Conservation (phyloP, 2,797 vertebrate species). For the Pitangus sulphuratus region DNA sequence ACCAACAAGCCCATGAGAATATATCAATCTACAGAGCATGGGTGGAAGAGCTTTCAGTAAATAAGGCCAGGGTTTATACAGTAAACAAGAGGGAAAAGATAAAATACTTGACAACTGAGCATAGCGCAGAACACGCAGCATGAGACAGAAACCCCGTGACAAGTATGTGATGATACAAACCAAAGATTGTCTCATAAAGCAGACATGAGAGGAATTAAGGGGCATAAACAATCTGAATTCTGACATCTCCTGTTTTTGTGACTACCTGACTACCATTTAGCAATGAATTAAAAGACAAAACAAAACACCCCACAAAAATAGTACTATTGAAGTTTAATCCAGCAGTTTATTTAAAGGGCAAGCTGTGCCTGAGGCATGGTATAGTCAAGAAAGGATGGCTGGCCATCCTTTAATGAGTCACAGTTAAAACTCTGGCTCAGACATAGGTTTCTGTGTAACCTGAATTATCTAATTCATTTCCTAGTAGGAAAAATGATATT, state of each 20-base stretch:
- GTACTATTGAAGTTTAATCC: neutral
- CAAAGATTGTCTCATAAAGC: neutral
- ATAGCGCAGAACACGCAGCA: rapidly evolving
- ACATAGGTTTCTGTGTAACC: neutral
- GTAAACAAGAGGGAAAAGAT: neutral
- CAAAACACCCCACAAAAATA: neutral
- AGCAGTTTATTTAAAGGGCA: neutral
- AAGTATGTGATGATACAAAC: neutral
- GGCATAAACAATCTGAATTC: neutral
- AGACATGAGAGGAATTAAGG: neutral
- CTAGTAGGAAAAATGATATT: neutral
- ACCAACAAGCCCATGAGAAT: neutral
- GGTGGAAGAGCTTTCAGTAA: neutral
- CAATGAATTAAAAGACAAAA: neutral
- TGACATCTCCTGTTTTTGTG: neutral
- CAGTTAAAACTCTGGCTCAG: neutral
- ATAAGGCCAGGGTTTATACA: neutral
- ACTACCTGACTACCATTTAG: neutral
- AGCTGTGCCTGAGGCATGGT: neutral
- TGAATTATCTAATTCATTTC: neutral
- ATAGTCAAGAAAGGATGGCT: neutral
- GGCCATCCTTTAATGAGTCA: neutral
- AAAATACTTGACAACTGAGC: neutral
- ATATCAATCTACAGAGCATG: neutral
- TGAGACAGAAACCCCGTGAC: neutral